Percentiles rank a stretch among this genome's conserved stretches.
These are phyloP conservation scores for Graptemys geographica DNA, from an alignment of 2,797 vertebrate genomes.

Conservation along the genomic window DNA sequence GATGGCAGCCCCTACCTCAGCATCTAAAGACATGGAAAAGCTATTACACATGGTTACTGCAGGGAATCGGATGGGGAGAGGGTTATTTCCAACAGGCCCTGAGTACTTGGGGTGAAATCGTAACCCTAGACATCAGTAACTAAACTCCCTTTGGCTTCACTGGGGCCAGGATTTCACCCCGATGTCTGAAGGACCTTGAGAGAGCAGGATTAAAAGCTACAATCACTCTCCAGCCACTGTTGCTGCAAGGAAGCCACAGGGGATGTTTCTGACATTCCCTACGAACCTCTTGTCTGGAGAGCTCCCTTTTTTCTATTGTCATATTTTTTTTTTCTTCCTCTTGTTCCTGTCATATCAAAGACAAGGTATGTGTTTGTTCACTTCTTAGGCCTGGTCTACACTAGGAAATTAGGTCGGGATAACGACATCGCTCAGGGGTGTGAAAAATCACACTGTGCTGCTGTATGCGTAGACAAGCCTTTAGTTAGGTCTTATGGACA, in stretches of 20 bases:
- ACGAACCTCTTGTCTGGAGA: not conserved
- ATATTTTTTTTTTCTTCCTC: not conserved
- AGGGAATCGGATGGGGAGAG: not conserved
- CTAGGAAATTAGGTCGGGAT: too few species aligned
- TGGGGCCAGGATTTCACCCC: not conserved
- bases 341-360: not conserved
- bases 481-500: not conserved
- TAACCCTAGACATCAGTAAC: not conserved
- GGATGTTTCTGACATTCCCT: not conserved
- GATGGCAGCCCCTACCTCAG: constrained; percentile 63
- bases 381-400: too few species aligned
- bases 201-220: not conserved
- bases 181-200: not conserved
- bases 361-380: too few species aligned
- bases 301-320: not conserved
- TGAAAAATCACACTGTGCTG: too few species aligned
- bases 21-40: constrained; percentile 33
- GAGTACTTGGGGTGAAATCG: not conserved
- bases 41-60: not conserved
- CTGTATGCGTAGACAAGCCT: not conserved
- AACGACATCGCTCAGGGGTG: too few species aligned
- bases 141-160: not conserved
- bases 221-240: not conserved
- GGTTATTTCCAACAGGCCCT: not conserved
- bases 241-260: not conserved